Evolutionary conservation across 2,888 invertebrate genomes (phyloP).

Genomic region (Polydrusus cervinus): DNA sequence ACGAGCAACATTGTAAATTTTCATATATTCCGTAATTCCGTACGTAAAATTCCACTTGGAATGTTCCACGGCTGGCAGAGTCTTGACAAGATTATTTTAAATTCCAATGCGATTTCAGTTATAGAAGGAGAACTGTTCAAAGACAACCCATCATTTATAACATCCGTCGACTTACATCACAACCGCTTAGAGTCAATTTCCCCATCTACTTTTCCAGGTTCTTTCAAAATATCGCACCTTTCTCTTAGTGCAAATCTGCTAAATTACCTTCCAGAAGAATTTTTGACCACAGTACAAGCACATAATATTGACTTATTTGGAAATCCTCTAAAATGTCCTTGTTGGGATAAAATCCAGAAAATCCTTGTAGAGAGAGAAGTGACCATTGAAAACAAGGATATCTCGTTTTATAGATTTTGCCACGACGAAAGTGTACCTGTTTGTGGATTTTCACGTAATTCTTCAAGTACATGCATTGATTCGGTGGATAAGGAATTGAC

Average conservation of each 20-base stretch:
- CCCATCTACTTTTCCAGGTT: not conserved
- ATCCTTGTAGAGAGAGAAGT: not conserved
- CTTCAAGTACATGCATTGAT: not conserved
- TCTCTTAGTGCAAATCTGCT: constrained; percentile 6
- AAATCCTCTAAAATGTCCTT: constrained; percentile 13
- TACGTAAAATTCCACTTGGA: not conserved
- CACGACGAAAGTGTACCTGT: not conserved
- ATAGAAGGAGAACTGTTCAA: too few relatives aligned
- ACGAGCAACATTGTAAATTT: too few relatives aligned
- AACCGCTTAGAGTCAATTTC: not conserved
- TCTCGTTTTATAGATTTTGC: not conserved
- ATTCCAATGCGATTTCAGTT: constrained; percentile 3
- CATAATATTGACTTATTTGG: not conserved
- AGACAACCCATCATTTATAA: too few relatives aligned
- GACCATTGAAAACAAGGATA: not conserved
- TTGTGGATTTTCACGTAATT: not conserved
- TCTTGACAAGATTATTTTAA: not conserved
- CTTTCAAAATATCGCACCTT: not conserved
- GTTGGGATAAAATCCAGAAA: not conserved
- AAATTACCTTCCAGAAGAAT: constrained; percentile 8
- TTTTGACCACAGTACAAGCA: not conserved
- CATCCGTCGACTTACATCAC: not conserved
- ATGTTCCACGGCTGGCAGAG: constrained; percentile 26
- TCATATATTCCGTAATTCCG: not conserved
- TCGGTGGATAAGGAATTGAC: constrained; percentile 3